Conservation (phyloP, 2,888 invertebrate genomes). For the Drosophila multiciliata region DNA sequence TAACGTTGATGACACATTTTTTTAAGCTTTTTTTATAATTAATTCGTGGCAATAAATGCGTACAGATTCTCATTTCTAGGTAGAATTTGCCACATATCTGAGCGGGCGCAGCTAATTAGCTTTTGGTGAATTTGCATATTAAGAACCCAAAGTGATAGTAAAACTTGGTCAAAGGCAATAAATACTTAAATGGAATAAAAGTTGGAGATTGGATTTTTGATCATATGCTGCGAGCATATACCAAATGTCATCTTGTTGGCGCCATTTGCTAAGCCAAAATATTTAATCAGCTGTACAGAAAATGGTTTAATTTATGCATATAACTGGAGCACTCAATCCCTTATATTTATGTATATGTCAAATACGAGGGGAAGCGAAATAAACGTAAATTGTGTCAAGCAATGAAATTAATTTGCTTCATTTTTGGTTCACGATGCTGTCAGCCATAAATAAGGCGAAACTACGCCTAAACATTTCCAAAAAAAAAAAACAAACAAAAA, state of each 20-base stretch:
- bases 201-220: not conserved
- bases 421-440: slow-evolving; percentile 48
- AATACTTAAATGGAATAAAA: slow-evolving; percentile 13
- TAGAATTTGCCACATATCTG: not conserved
- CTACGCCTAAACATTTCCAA: slow-evolving; percentile 67
- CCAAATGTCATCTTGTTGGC: slow-evolving; percentile 30
- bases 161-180: slow-evolving; percentile 16
- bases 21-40: not conserved
- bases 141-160: slow-evolving; percentile 20
- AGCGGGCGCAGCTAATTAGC: slow-evolving; percentile 35
- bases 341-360: not conserved
- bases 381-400: slow-evolving; percentile 63
- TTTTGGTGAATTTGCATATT: slow-evolving; percentile 39
- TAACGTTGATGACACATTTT: slow-evolving; percentile 30
- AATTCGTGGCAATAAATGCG: not conserved
- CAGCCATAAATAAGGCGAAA: slow-evolving; percentile 64
- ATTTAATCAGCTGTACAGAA: slow-evolving; percentile 58
- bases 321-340: slow-evolving; percentile 41
- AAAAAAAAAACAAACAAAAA: slow-evolving; percentile 38
- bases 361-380: slow-evolving; percentile 1
- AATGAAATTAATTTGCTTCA: slow-evolving; percentile 61
- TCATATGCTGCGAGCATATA: slow-evolving; percentile 1
- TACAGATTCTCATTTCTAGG: not conserved
- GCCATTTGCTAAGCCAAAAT: slow-evolving; percentile 51
- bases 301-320: slow-evolving; percentile 58